Conservation (phyloP, 1,140 invertebrate species). For the Chironomus striatipennis region DNA sequence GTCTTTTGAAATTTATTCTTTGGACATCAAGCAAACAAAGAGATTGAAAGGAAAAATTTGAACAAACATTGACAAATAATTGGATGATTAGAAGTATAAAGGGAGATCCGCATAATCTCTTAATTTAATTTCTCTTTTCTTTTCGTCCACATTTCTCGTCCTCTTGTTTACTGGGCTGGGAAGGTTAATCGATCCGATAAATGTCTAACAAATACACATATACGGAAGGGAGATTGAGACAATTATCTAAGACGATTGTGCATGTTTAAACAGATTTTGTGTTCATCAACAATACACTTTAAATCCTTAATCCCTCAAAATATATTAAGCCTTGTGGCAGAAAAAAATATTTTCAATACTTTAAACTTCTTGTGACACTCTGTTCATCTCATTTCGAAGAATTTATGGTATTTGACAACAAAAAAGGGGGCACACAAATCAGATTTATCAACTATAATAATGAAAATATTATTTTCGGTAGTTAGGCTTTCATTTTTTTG, state of each 20-base stretch:
- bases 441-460: not conserved
- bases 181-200: too few relatives aligned
- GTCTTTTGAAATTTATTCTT: slow-evolving; percentile 14
- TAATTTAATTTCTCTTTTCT: slow-evolving; percentile 17
- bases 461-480: slow-evolving; percentile 11
- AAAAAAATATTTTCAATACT: too few relatives aligned
- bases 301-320: slow-evolving; percentile 13
- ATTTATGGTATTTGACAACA: not conserved
- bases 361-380: not conserved
- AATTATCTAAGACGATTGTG: slow-evolving; percentile 20
- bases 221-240: slow-evolving; percentile 4
- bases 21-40: not conserved
- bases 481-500: slow-evolving; percentile 6
- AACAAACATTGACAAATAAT: slow-evolving; percentile 21
- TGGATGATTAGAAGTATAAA: not conserved
- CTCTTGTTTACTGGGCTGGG: too few relatives aligned
- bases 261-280: slow-evolving; percentile 22
- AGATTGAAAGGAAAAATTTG: not conserved
- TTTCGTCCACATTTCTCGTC: not conserved
- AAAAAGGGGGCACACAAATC: slow-evolving; percentile 11
- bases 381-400: not conserved
- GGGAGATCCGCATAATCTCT: slow-evolving; percentile 16
- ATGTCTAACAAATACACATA: not conserved
- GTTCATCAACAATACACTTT: slow-evolving; percentile 1
- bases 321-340: slow-evolving; percentile 9